Evolutionary conservation across 1,140 invertebrate genomes (phyloP).

Genomic region (Drosophila malerkotliana): DNA sequence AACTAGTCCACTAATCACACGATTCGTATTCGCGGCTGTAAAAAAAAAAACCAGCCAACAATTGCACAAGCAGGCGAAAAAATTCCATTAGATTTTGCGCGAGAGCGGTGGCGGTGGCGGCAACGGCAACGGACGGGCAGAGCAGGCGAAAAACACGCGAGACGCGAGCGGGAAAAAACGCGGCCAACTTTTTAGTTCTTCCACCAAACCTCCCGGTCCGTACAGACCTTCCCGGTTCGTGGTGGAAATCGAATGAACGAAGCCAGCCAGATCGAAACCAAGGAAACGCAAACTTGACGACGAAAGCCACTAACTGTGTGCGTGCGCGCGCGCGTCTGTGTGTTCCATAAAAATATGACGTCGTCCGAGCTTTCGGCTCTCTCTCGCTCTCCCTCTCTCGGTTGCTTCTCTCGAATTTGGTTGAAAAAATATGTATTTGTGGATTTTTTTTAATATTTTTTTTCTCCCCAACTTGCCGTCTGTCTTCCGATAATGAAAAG

Average conservation of each 20-base stretch:
- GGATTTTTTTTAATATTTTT: constrained; percentile 57
- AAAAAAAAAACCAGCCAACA: constrained; percentile 53
- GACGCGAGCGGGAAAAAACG: constrained; percentile 51
- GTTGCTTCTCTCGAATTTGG: constrained; percentile 50
- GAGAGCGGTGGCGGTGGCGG: constrained; percentile 15
- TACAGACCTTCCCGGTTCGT: not conserved
- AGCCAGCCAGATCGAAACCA: constrained; percentile 43
- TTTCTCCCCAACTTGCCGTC: constrained; percentile 46
- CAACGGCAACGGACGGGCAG: not conserved
- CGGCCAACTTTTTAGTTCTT: constrained; percentile 55
- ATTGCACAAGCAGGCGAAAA: constrained; percentile 62
- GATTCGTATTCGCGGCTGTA: constrained; percentile 11
- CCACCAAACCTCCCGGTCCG: not conserved
- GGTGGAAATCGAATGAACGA: constrained; percentile 33
- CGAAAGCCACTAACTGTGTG: constrained; percentile 51
- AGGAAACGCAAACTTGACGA: constrained; percentile 61
- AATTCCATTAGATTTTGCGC: constrained; percentile 76
- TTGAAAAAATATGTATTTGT: constrained; percentile 60
- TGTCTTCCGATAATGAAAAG: constrained; percentile 70
- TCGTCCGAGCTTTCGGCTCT: constrained; percentile 66
- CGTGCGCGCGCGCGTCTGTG: constrained; percentile 15
- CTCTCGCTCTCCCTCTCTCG: not conserved
- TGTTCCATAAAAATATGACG: constrained; percentile 80
- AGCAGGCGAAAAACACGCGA: constrained; percentile 23
- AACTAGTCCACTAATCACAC: constrained; percentile 37